phyloP scores from a whole-genome alignment of 2,113 vertebrate species.

The Stigmatopora argus region DNA sequence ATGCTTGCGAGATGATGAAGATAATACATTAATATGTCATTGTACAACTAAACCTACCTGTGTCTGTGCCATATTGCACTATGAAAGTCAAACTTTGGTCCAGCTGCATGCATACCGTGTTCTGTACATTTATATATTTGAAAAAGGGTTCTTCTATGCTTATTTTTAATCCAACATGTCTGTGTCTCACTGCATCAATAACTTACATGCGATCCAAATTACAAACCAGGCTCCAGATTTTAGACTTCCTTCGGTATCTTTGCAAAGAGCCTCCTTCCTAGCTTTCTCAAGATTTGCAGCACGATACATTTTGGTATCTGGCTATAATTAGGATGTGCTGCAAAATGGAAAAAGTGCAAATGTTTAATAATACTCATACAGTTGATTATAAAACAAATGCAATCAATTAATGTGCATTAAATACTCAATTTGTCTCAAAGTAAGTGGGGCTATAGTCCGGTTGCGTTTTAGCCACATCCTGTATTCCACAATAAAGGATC shows the following conservation, averaged over 20 bases:
- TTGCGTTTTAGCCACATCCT: too few species aligned
- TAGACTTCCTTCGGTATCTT: conserved; percentile 6
- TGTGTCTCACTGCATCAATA: conserved; percentile 14
- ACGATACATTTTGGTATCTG: conserved; percentile 2
- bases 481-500: too few species aligned
- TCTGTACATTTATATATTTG: neutral
- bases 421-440: too few species aligned
- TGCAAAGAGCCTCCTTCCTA: conserved; percentile 14
- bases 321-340: conserved; percentile 2
- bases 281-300: conserved; percentile 25
- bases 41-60: too few species aligned
- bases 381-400: neutral
- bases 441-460: too few species aligned
- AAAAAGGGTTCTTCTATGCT: neutral
- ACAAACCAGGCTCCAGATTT: conserved; percentile 20
- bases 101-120: neutral
- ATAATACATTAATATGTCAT: too few species aligned
- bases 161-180: conserved; percentile 32
- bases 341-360: neutral
- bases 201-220: conserved; percentile 18
- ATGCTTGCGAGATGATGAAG: too few species aligned
- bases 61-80: too few species aligned
- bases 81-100: too few species aligned
- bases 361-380: neutral
- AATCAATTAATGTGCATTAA: too few species aligned